A percentile compares a stretch with the other conserved stretches of the same genome.
Conservation (phyloP, 2,888 invertebrate genomes). For the Volucella zonaria region DNA sequence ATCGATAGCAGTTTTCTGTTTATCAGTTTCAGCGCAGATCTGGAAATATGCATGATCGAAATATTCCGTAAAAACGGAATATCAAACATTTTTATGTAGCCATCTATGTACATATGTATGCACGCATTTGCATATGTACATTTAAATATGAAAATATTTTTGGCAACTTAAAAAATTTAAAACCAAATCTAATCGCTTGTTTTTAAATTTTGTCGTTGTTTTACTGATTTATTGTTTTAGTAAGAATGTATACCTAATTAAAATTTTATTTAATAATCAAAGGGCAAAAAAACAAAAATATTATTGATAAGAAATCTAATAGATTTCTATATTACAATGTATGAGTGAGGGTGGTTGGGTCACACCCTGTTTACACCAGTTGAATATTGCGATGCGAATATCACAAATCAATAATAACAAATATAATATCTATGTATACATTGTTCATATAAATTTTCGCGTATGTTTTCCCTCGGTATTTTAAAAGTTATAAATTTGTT, state of each 20-base stretch:
- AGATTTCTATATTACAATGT: background rate
- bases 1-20: background rate
- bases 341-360: background rate
- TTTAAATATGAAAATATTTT: background rate
- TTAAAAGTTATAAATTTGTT: conserved; percentile 14
- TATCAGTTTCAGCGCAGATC: background rate
- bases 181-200: background rate
- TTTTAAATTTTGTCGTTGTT: background rate
- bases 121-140: conserved; percentile 3
- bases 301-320: conserved; percentile 36
- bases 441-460: background rate
- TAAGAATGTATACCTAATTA: background rate
- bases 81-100: conserved; percentile 7
- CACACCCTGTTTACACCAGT: conserved; percentile 34
- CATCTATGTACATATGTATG: background rate
- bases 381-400: conserved; percentile 1
- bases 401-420: background rate
- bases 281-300: conserved; percentile 57
- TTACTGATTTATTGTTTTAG: background rate
- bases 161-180: conserved; percentile 11
- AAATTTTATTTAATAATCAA: conserved; percentile 20
- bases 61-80: background rate
- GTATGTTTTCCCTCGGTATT: conserved; percentile 3
- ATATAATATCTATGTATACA: background rate
- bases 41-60: conserved; percentile 5